These are phyloP conservation scores for Toxotes chatareus DNA, from an alignment of 2,113 vertebrate species.

Conservation along the genomic window DNA sequence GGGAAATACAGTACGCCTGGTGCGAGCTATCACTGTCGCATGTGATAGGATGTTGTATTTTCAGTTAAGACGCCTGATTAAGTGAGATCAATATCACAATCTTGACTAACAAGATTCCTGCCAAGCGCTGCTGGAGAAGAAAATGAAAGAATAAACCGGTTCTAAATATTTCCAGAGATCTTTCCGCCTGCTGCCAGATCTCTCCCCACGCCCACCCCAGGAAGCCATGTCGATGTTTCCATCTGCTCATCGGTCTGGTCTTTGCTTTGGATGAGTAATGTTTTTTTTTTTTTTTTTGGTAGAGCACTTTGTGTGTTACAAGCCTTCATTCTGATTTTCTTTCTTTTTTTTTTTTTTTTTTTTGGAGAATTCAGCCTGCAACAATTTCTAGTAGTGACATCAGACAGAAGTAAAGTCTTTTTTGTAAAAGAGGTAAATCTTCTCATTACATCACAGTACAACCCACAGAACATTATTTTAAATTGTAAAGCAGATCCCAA, in stretches of 20 bases:
- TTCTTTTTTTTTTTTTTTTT: background rate
- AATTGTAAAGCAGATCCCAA: background rate
- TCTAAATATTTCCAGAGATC: constrained; percentile 23
- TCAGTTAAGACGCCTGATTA: constrained; percentile 18
- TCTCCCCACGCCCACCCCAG: constrained; percentile 5
- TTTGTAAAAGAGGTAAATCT: background rate
- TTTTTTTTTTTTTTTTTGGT: background rate
- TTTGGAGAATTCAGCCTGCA: background rate
- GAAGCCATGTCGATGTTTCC: constrained; percentile 22
- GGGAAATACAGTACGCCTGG: constrained; percentile 1
- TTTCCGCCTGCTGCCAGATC: constrained; percentile 4
- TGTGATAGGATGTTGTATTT: constrained; percentile 12
- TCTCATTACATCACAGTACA: background rate
- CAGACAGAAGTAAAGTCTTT: background rate
- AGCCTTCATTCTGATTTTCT: background rate
- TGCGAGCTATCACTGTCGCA: constrained; percentile 8
- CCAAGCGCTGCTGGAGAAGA: constrained; percentile 4
- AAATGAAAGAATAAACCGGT: constrained; percentile 30
- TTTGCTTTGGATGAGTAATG: background rate
- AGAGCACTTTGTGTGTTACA: background rate
- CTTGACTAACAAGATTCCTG: constrained; percentile 22
- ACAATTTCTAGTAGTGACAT: background rate
- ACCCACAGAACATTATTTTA: too few relatives aligned
- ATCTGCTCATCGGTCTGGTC: constrained; percentile 26
- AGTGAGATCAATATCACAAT: constrained; percentile 42